Percentiles rank a stretch among this genome's conserved stretches.
Conservation (phyloP, 2,113 vertebrate genomes). For the Stercorarius parasiticus region DNA sequence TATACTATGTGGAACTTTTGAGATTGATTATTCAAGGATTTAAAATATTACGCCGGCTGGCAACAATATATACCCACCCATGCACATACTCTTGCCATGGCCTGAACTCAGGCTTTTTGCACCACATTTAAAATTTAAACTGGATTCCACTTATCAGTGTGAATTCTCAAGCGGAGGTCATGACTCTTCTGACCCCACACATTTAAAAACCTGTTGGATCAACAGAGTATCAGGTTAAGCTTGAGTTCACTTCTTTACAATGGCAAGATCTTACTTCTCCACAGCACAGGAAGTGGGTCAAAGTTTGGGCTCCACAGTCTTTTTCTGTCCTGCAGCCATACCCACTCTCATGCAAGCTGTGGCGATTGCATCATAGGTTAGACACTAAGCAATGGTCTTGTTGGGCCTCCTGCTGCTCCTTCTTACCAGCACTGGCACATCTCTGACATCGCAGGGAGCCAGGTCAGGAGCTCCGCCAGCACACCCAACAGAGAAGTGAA, state of each 20-base stretch:
- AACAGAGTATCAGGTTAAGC: not conserved
- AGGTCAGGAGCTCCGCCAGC: not conserved
- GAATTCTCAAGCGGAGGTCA: not conserved
- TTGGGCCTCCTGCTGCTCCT: not conserved
- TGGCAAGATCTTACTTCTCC: not conserved
- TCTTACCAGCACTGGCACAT: not conserved
- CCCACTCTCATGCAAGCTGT: fast-evolving
- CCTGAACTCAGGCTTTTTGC: not conserved
- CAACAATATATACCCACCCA: not conserved
- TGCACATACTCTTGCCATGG: not conserved
- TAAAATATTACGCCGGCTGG: not conserved
- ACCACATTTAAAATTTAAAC: not conserved
- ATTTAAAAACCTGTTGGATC: not conserved
- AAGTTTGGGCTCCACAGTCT: not conserved
- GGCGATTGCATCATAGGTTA: fast-evolving
- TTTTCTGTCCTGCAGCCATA: not conserved
- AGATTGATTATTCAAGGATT: not conserved
- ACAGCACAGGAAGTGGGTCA: not conserved
- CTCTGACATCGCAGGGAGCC: not conserved
- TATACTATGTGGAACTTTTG: not conserved
- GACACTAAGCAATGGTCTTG: not conserved
- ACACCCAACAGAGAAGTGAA: fast-evolving
- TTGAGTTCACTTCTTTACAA: not conserved
- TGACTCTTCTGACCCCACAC: not conserved
- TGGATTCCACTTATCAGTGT: not conserved